A percentile compares a stretch with the other conserved stretches of the same genome.
Evolutionary conservation across 2,888 invertebrate species (phyloP).

Genomic region (Nebria brevicollis): DNA sequence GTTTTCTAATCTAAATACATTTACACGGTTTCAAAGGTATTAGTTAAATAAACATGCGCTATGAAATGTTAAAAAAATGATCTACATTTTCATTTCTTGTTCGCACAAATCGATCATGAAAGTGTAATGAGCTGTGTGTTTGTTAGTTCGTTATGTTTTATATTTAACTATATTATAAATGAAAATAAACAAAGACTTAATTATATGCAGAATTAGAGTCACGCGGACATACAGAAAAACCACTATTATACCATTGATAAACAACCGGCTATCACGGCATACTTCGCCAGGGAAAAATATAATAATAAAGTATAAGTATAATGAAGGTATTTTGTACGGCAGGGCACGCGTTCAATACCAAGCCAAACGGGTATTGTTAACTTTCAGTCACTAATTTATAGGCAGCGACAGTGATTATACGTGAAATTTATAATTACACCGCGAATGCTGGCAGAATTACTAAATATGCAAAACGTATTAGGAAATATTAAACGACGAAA

Average conservation of each 20-base stretch:
- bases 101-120: slow-evolving; percentile 39
- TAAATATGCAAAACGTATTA: not conserved
- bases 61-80: slow-evolving; percentile 21
- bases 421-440: not conserved
- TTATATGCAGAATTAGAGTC: slow-evolving; percentile 43
- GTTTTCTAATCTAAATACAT: slow-evolving; percentile 27
- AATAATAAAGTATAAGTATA: not conserved
- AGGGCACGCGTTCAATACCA: not conserved
- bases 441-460: not conserved
- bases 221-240: slow-evolving; percentile 29
- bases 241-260: slow-evolving; percentile 23
- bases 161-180: slow-evolving; percentile 30
- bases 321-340: not conserved
- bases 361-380: not conserved
- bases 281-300: slow-evolving; percentile 3
- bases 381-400: not conserved
- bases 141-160: slow-evolving; percentile 26
- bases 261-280: slow-evolving; percentile 17
- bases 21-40: slow-evolving; percentile 35
- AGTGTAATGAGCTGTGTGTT: slow-evolving; percentile 28
- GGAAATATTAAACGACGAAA: not conserved
- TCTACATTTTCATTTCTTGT: slow-evolving; percentile 44
- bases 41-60: slow-evolving; percentile 34
- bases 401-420: not conserved
- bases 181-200: slow-evolving; percentile 46